Base-by-base conservation (phyloP, 2,797 vertebrate genomes). In the Pangasius macronema region DNA sequence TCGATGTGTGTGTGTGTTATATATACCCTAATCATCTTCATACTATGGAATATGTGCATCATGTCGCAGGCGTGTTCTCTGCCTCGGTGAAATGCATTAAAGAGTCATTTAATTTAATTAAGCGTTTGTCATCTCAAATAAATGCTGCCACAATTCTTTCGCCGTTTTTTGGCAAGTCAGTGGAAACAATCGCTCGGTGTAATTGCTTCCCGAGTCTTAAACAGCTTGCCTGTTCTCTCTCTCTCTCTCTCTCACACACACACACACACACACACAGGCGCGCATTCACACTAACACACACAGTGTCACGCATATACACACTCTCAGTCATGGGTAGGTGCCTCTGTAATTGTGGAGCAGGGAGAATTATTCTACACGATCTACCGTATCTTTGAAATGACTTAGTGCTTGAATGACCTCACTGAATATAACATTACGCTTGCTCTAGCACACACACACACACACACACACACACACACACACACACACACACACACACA, bases 361-460 rank as follows among this genome's bases (percentile, higher is more conserved):
- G 79, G 57, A 86, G 87, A 90, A 89, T 87, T 87, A 88, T 89
- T 89, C 81, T 65, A 89, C 86, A 89, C 83, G 73, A 88, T 86
- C 49, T 53, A 53, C 82, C 30, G 70, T 67, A 82, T 84, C 82
- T 86, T 87, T 83, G 82, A 89, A 86, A 89, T 85, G 90, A 87
- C 75, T 89, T 84, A 72, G 84, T 59, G 88, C 91, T 85, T 82
- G 84, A 65, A 72, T 86, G 84, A 53, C 59, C 79, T 67, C 75
- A 59, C 30, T 82, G 53, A 51, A 82, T 81, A 87, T 77, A 84
- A 80, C 82, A 88, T 87, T 88, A 86, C 30, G 61, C 80, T 42
- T 53, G 72, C 36, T 61, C 73, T 46, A 76, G 57, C 80, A 39
- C 70, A 67, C 68, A 75, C 55, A 68, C 65, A n/a, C 81, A 67